Percentiles rank a stretch among this genome's conserved stretches.
Conservation (phyloP, 30 jellyfish, hydroid and myxozoan species). For the Aurelia aurita complex sp. Pacific region DNA sequence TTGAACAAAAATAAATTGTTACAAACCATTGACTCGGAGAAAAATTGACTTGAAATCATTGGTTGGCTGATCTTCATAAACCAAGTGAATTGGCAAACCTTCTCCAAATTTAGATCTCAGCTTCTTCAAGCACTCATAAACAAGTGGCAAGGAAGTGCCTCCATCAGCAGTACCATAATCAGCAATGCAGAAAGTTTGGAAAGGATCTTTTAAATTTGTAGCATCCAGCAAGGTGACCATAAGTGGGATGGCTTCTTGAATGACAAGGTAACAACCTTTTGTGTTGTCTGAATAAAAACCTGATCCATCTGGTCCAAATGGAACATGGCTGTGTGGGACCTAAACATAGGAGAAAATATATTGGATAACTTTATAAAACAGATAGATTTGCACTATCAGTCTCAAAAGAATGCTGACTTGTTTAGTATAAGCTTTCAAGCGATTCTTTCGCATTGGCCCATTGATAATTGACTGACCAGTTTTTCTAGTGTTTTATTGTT, state of each 20-base stretch:
- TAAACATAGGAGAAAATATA: neutral
- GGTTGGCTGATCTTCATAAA: slow-evolving; percentile 85
- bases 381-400: no score
- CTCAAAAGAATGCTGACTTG: no score
- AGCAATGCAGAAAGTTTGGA: slow-evolving; percentile 57
- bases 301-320: slow-evolving; percentile 78
- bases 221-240: slow-evolving; percentile 22
- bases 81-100: slow-evolving; percentile 43
- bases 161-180: slow-evolving; percentile 90
- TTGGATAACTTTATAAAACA: no score
- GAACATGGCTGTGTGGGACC: slow-evolving; percentile 86
- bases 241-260: slow-evolving; percentile 36
- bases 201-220: neutral
- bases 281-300: slow-evolving; percentile 74
- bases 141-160: slow-evolving; percentile 68
- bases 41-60: slow-evolving; percentile 79
- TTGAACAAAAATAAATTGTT: no score
- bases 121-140: slow-evolving; percentile 12
- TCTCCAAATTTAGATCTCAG: slow-evolving; percentile 55
- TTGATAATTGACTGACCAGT: no score
- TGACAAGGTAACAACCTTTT: slow-evolving; percentile 53
- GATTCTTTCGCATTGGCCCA: no score
- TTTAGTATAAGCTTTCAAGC: no score
- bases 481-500: no score
- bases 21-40: slow-evolving; percentile 60